Conservation (phyloP, 2,797 vertebrate species). For the Enteromius viviparus region DNA sequence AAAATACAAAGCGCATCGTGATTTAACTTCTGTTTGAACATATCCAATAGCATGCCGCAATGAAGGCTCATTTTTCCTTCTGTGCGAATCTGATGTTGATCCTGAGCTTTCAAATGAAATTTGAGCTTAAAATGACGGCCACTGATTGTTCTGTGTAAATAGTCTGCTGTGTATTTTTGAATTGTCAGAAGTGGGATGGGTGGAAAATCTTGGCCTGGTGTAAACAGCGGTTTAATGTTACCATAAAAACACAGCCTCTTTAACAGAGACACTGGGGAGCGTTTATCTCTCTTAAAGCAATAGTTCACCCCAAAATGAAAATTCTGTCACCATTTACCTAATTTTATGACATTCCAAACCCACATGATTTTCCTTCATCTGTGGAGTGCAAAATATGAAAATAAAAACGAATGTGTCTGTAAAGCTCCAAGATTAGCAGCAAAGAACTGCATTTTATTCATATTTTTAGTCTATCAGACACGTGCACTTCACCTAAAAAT, state of each 20-base stretch:
- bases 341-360: neutral
- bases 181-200: constrained; percentile 5
- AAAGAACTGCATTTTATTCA: neutral
- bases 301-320: neutral
- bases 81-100: neutral
- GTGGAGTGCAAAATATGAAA: neutral
- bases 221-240: constrained; percentile 50
- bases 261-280: neutral
- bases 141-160: neutral
- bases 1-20: neutral
- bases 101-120: constrained; percentile 55
- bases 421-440: neutral
- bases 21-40: neutral
- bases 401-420: neutral
- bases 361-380: neutral
- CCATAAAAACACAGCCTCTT: constrained; percentile 8
- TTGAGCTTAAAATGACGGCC: constrained; percentile 12
- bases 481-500: neutral
- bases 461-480: neutral
- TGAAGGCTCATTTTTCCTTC: neutral
- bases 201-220: constrained; percentile 22
- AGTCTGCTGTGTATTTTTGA: neutral
- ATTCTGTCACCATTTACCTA: neutral
- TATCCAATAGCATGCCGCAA: neutral
- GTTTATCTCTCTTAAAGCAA: neutral